Percentiles rank a stretch among this genome's conserved stretches.
These are phyloP conservation scores for Melanchra persicariae DNA, from an alignment of 2,888 invertebrate genomes.

Conservation along the genomic window DNA sequence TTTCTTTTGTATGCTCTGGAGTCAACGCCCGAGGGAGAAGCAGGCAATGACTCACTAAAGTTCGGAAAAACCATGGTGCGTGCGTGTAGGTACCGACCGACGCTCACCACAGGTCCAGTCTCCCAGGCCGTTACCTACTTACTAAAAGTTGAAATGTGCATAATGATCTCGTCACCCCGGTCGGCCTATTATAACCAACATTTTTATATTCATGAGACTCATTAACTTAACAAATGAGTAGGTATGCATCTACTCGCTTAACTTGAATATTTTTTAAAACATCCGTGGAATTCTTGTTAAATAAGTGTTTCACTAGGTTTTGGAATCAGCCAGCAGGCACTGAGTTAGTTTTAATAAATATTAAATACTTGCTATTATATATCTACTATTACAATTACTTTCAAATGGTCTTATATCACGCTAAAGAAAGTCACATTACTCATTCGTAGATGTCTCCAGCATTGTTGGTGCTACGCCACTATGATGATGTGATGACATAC, in stretches of 20 bases:
- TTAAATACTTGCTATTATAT: conserved; percentile 13
- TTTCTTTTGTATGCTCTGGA: not conserved
- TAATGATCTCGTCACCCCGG: conserved; percentile 20
- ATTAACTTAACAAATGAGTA: conserved; percentile 30
- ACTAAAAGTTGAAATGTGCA: conserved; percentile 8
- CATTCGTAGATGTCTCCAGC: conserved; percentile 46
- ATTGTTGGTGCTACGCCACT: conserved; percentile 45
- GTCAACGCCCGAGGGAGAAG: conserved; percentile 7
- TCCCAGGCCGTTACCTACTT: not conserved
- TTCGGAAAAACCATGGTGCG: conserved; percentile 7
- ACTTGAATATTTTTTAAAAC: conserved; percentile 17
- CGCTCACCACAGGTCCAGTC: not conserved
- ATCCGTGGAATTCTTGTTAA: conserved; percentile 16
- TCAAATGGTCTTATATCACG: conserved; percentile 55
- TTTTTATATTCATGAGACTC: conserved; percentile 33
- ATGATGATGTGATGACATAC: conserved; percentile 62
- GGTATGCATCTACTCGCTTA: not conserved
- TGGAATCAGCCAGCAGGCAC: not conserved
- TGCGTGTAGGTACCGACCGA: not conserved
- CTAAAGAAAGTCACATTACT: conserved; percentile 65
- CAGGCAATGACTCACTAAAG: conserved; percentile 9
- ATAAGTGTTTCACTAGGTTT: conserved; percentile 7
- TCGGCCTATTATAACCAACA: conserved; percentile 21
- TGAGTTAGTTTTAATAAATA: conserved; percentile 17
- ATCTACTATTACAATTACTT: conserved; percentile 40